Base-by-base conservation (phyloP, 1,140 invertebrate species). In the Drosophila tsacasi region DNA sequence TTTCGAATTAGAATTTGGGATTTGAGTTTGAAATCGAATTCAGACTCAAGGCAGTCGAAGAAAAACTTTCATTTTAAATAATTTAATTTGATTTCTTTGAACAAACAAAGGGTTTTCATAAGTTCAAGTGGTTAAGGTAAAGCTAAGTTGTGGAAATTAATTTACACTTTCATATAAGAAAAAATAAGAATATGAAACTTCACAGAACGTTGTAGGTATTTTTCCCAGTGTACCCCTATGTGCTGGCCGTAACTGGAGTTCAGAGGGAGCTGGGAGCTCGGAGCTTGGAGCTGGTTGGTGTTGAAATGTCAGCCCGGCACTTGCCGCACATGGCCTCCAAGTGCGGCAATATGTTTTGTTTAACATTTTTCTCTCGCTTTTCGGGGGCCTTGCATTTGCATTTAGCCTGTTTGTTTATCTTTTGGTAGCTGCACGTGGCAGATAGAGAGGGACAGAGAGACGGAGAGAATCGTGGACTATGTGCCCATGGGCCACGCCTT, bases 321-420 rank as follows among this genome's bases (percentile, higher is more conserved):
- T 76, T 75, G 68, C 68, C 32, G 75, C 83, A 85, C 71, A 86
- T 86, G 83, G 79, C 76, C 83, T 74, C 80, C 84, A 80, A 77
- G 68, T 87, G 80, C 60, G 83, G 83, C 83, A 79, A 83, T 87
- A 77, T 87, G 83, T 87, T 87, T 87, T 89, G 72, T 87, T 87
- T 87, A 85, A 85, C 71, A 74, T 74, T 69, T 68, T 69, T 69
- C 50, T 71, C 62, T 52, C 65, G 46, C 49, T 68, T 71, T 71
- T 71, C 39, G 40, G 39, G 59, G 35, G 50, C 61, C 49, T 60
- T 68, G 65, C 68, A 49, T 61, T 73, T 65, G 73, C 73, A 81
- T 86, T 86, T 82, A 57, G 54, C 17, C 35, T 68, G 79, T 86
- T 85, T 84, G 82, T 85, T 84, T 84, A 84, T 84, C 74, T 85